Conservation (phyloP, 92 coral and sea anemone species). For the Blastomussa wellsi region DNA sequence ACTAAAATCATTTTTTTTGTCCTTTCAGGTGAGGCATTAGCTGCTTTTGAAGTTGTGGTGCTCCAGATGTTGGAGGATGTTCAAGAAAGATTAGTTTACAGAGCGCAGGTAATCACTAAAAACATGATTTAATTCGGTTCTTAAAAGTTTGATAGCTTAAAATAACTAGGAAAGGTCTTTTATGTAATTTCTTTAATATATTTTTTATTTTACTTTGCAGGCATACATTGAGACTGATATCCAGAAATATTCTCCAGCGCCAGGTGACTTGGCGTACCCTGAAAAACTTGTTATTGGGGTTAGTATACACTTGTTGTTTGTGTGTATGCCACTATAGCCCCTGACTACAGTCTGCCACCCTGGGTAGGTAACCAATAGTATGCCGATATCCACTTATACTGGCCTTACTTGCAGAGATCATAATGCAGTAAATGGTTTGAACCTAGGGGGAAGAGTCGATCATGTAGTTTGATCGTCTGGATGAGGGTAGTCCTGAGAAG, state of each 20-base stretch:
- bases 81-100: slow-evolving; percentile 92
- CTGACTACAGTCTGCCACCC: background rate
- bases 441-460: too few species aligned
- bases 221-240: slow-evolving; percentile 94
- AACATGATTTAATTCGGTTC: too few species aligned
- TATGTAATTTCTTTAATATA: background rate
- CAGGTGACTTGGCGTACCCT: slow-evolving; percentile 97
- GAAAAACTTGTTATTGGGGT: slow-evolving; percentile 94
- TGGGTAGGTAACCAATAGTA: background rate
- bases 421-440: too few species aligned
- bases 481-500: too few species aligned
- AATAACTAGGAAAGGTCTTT: background rate
- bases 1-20: background rate
- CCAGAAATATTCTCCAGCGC: slow-evolving; percentile 92
- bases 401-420: too few species aligned
- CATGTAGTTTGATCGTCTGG: too few species aligned
- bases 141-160: background rate
- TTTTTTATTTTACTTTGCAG: slow-evolving; percentile 38
- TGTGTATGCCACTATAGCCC: background rate
- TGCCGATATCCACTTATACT: too few species aligned
- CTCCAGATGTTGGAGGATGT: slow-evolving; percentile 98
- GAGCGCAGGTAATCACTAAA: slow-evolving; percentile 80
- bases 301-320: background rate
- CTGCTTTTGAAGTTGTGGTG: slow-evolving; percentile 90
- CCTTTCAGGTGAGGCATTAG: slow-evolving; percentile 80